Percentiles rank a stretch among this genome's conserved stretches.
phyloP scores from a whole-genome alignment of 92 coral and sea anemone species.

The Zoanthus sociatus region DNA sequence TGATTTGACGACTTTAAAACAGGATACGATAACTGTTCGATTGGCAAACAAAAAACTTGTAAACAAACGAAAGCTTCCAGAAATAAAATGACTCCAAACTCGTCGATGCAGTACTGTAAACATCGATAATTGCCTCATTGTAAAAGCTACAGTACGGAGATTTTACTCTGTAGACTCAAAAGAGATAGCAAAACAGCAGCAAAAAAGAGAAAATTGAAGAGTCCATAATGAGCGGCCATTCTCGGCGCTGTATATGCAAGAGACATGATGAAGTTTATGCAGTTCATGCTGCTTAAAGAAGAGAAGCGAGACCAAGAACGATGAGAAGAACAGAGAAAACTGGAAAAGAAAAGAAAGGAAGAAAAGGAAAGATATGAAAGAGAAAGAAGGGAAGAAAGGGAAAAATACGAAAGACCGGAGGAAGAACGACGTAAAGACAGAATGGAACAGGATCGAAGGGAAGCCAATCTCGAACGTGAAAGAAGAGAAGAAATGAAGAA shows the following conservation, averaged over 20 bases:
- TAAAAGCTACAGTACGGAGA: no score
- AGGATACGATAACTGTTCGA: no score
- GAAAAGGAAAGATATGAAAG: neutral
- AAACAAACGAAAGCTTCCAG: no score
- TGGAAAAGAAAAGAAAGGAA: no score
- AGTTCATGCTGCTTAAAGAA: conserved; percentile 14
- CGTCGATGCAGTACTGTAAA: no score
- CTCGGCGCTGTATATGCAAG: no score
- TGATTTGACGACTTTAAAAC: no score
- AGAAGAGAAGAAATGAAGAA: conserved; percentile 31
- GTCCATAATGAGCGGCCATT: neutral
- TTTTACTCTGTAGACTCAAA: no score
- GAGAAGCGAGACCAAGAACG: conserved; percentile 5
- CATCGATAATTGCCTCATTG: no score
- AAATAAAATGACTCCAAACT: no score
- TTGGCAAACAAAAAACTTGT: no score
- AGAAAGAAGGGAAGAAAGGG: neutral
- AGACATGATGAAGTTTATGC: conserved; percentile 3
- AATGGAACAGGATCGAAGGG: conserved; percentile 23
- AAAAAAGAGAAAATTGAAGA: neutral
- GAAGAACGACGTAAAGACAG: conserved; percentile 7
- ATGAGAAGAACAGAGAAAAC: neutral
- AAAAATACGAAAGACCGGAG: conserved; percentile 16
- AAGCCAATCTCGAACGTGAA: conserved; percentile 17
- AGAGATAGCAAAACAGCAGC: no score